Evolutionary conservation across 1,140 invertebrate species (phyloP), one percentile per base, ranked within the genome.

Genomic region (Hormaphis cornu): DNA sequence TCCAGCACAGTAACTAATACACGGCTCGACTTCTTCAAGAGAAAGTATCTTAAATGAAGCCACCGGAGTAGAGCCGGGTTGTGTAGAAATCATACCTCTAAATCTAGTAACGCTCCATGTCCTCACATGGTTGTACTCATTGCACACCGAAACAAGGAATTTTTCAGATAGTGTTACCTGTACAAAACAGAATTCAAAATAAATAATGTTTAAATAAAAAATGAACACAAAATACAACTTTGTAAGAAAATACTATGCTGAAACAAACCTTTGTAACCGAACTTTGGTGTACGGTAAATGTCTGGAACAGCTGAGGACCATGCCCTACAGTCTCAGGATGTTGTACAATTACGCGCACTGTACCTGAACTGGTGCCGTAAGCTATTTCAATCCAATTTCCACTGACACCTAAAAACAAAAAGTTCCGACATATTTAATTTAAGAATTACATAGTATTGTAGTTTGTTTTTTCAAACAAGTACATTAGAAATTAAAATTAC

Each of bases 321-420:
- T 98, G 94, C 0, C 95, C 95, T 10, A 97, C 95, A 1, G 95
- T 98, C 80, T 98, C 95, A 2, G 95, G 95, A 83, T 99, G 95
- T 75, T 98, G 96, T 0, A 98, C 95, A 70, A 98, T 98, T 0
- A 99, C 93, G 59, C 95, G 81, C 1, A 98, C 95, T 18, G 90
- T 93, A 16, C 96, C 96, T 18, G 90, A 93, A 76, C 89, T 89
- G 9, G 96, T 98, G 8, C 96, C 96, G 80, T 99, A 99, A 1
- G 96, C 96, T 74, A 99, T 98, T 82, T 99, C 96, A 75, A 98
- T 96, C 95, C 95, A 98, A 80, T 98, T 98, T 28, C 95, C 95
- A 81, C 91, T 95, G 37, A 97, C 81, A 83, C 91, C 93, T 94
- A 76, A 35, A n/a, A 77, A 80, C 71, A 73, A 75, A 72, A 66